Base-by-base conservation (phyloP, 2,888 invertebrate species). In the Conus canariensis region DNA sequence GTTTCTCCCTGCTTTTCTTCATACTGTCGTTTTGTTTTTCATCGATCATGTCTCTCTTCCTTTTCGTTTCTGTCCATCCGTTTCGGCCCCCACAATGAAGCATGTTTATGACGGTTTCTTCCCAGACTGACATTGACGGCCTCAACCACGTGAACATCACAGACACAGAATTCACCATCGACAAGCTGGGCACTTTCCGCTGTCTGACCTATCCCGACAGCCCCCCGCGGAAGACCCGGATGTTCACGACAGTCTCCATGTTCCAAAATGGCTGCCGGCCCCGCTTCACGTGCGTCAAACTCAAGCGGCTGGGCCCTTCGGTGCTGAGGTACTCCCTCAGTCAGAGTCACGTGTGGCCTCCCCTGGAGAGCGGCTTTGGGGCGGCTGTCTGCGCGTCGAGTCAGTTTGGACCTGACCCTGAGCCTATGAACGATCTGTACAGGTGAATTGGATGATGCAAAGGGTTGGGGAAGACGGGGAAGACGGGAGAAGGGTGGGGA, bases 221-320 rank as follows among this genome's bases (percentile, higher is more conserved):
- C 77, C 93, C 94, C 0, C 88, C 91, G 0, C 85, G 91, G 6
- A 90, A 90, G 85, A 90, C 92, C 2, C 90, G 92, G 82, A 92
- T 92, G 83, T 95, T 92, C 91, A 93, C 94, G 22, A 93, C 94
- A 0, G 91, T 94, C 45, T 94, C 95, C 16, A 87, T 93, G 45
- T 94, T 93, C 87, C 90, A 90, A 77, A 95, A 95, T 89, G 95
- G 95, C 10, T 95, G 95, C 88, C 90, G 94, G n/a, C 95, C 95
- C 10, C 89, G 95, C 16, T 94, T 93, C 89, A 94, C 94, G 12
- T 95, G 95, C 88, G n/a, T 94, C 22, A 89, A 92, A 74, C 91
- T 95, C n/a, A 91, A 91, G 58, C 89, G 92, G n/a, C 90, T 94
- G 1, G 92, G 91, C 1, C 93, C 93, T 4, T 93, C 93, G 30